A percentile compares a stretch with the other conserved stretches of the same genome.
Evolutionary conservation across 2,888 invertebrate genomes (phyloP).

Genomic region (Chalcis sispes): DNA sequence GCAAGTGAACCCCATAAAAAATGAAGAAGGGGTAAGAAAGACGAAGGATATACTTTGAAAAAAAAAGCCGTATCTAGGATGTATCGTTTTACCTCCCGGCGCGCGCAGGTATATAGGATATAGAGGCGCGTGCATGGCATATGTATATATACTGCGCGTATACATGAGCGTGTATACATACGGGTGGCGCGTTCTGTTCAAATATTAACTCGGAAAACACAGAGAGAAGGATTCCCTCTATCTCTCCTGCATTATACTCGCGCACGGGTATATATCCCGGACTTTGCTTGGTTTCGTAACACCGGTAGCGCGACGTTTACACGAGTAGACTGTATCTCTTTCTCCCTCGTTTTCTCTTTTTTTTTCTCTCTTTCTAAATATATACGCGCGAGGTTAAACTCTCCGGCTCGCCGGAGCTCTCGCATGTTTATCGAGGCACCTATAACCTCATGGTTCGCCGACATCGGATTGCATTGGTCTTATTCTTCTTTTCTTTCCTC

Average conservation of each 20-base stretch:
- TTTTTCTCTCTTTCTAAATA: not conserved
- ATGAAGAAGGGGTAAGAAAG: conserved; percentile 26
- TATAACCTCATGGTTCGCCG: conserved; percentile 30
- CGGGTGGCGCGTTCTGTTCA: conserved; percentile 67
- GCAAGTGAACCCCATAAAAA: not conserved
- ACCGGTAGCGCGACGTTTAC: conserved; percentile 73
- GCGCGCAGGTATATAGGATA: conserved; percentile 24
- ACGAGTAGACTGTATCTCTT: conserved; percentile 58
- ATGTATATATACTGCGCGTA: not conserved
- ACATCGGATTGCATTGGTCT: not conserved
- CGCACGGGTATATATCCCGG: conserved; percentile 50
- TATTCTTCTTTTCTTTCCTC: not conserved
- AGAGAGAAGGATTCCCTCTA: conserved; percentile 60
- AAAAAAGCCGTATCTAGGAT: too few relatives aligned
- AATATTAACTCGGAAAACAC: conserved; percentile 75
- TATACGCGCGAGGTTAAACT: conserved; percentile 24
- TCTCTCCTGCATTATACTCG: conserved; percentile 21
- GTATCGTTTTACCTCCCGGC: conserved; percentile 20
- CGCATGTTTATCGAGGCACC: conserved; percentile 62
- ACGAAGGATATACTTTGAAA: not conserved
- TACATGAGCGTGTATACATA: not conserved
- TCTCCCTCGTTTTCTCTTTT: not conserved
- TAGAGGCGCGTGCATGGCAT: too few relatives aligned
- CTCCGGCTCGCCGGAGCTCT: conserved; percentile 6
- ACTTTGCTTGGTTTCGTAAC: conserved; percentile 72